These are phyloP conservation scores for Nephrotoma guestfalica DNA, from an alignment of 2,888 invertebrate genomes.

Conservation along the genomic window DNA sequence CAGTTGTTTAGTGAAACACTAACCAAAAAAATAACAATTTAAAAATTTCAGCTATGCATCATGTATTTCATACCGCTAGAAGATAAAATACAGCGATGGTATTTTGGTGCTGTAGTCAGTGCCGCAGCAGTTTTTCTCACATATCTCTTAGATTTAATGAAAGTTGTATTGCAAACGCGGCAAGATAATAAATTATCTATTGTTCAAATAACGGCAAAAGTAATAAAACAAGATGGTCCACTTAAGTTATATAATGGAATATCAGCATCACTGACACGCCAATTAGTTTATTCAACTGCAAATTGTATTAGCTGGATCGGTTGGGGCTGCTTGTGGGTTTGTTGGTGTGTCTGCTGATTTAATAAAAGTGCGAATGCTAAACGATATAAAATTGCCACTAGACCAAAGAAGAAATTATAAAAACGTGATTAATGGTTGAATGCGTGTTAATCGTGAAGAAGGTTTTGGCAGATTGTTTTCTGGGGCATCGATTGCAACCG, in stretches of 20 bases:
- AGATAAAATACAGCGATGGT: conserved; percentile 60
- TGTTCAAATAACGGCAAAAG: conserved; percentile 51
- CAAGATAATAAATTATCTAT: conserved; percentile 70
- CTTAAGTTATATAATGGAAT: conserved; percentile 90
- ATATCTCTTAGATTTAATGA: conserved; percentile 92
- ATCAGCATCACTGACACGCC: conserved; percentile 82
- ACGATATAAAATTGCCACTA: conserved; percentile 82
- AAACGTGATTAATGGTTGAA: conserved; percentile 84
- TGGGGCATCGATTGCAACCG: conserved; percentile 82
- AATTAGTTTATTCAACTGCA: conserved; percentile 89
- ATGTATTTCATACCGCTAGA: neutral
- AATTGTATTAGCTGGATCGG: conserved; percentile 60
- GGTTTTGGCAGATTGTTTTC: conserved; percentile 64
- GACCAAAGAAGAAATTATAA: conserved; percentile 88
- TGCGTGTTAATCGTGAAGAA: conserved; percentile 66
- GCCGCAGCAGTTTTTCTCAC: conserved; percentile 91
- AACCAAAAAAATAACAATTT: too few species aligned
- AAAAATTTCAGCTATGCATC: too few species aligned
- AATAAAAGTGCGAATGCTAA: conserved; percentile 98
- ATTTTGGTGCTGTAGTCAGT: conserved; percentile 91
- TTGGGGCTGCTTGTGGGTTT: conserved; percentile 82
- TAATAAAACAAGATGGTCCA: conserved; percentile 71
- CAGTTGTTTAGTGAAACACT: too few species aligned
- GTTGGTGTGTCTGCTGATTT: conserved; percentile 94
- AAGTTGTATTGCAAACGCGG: conserved; percentile 88